Base-by-base conservation (phyloP, 2,797 vertebrate genomes). In the Myotis vivesi region DNA sequence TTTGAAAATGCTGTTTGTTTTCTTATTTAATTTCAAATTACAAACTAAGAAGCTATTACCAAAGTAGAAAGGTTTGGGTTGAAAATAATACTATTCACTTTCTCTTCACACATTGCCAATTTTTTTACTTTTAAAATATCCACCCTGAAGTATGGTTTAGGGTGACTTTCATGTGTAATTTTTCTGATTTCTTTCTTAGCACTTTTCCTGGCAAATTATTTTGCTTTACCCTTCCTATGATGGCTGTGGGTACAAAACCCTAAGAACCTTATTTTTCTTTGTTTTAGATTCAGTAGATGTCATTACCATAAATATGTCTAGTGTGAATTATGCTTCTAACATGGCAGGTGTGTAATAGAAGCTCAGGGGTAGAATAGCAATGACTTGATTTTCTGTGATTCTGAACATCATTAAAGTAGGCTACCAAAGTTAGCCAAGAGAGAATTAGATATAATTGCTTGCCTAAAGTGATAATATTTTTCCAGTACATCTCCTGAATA, bases 401-500 rank as follows among this genome's bases (percentile, higher is more conserved):
- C 72, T 96, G 81, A 97, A 95, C 93, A 97, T 96, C 87, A 57
- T 66, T 97, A 96, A 97, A 98, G 97, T 97, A 96, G 94, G 97
- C 97, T 97, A 92, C 75, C 68, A 97, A 95, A 92, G 97, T 95
- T 98, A 97, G 94, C 97, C 98, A 97, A 97, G 95, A 97, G 97
- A 98, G 97, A 98, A 66, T 94, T 97, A 98, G 97, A 97, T 98
- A 94, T 98, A 98, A 98, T 98, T 98, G 97, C 98, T 98, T 97
- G 98, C 98, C 98, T 98, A 90, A 96, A 98, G 98, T 98, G 96
- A 97, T 97, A 97, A 96, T 97, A 97, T 97, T 95, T 97, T 98
- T 96, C 81, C 93, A 94, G 71, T 83, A 92, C 94, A 88, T 96
- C 83, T 51, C 75, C 93, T 96, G 98, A 98, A 98, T 98, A 96